Evolutionary conservation across 2,113 vertebrate species (phyloP), one percentile per base, ranked within the genome.

Genomic region (Erinaceus europaeus): DNA sequence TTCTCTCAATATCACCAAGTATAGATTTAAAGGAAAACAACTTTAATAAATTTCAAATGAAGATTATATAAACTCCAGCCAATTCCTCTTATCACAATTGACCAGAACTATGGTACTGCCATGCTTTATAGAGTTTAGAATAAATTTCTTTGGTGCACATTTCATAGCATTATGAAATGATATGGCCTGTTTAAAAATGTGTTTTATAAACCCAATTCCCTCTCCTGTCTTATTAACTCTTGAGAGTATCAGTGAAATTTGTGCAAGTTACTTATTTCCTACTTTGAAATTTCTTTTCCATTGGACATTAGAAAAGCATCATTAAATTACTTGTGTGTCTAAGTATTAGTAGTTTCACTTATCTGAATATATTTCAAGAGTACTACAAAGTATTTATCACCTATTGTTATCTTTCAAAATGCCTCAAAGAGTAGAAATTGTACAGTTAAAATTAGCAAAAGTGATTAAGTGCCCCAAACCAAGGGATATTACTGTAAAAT

Each of bases 21-120:
- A 44, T n/a, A 48, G 25, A 61, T 88, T 95, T 95, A 77, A 90
- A 96, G 94, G 88, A 96, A 97, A 96, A 96, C 93, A 97, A 96
- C 93, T 94, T 95, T 95, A 97, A 97, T 97, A 97, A 97, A 96
- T 95, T 96, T 96, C 92, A 95, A 93, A 90, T 76, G 93, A 95
- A 96, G 95, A 96, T 95, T 95, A 91, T 79, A 57, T 50, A 86
- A 92, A 74, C 57, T 93, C 68, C 65, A 59, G 88, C 71, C 84
- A 90, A 79, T 89, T 90, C 90, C 91, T 2, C 7, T 96, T 97
- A 97, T 96, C 96, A 87, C 90, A 95, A 94, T 73, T 73, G 80
- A 91, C 92, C 96, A 97, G 94, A 96, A 91, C 79, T 34, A 18
- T 88, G 72, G 53, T 36, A 90, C 46, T 21, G 64, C 64, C 1